phyloP scores from a whole-genome alignment of 2,888 invertebrate species.

The Eudasyphora cyanicolor region DNA sequence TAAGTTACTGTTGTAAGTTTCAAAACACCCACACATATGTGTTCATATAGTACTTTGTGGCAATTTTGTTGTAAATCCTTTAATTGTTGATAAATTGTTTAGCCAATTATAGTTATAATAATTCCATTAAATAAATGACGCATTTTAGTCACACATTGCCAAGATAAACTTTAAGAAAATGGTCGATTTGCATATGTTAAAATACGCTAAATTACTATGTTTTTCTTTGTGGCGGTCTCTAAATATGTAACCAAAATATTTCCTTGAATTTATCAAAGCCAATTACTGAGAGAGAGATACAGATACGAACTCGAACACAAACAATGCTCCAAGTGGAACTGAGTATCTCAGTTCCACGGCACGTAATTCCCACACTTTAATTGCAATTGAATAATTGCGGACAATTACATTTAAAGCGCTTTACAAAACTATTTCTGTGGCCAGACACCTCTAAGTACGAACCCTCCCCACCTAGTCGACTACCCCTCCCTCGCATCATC shows the following conservation, averaged over 20 bases:
- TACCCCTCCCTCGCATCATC: no score
- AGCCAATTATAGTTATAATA: slow-evolving; percentile 33
- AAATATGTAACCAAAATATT: slow-evolving; percentile 26
- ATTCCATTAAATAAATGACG: slow-evolving; percentile 35
- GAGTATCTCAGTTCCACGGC: slow-evolving; percentile 2
- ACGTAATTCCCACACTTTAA: slow-evolving; percentile 61
- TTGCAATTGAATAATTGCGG: slow-evolving; percentile 59
- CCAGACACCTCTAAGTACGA: slow-evolving; percentile 1
- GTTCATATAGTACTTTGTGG: background rate
- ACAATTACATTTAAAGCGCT: slow-evolving; percentile 53
- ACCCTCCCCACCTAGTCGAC: background rate
- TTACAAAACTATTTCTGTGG: slow-evolving; percentile 42
- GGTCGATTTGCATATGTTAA: slow-evolving; percentile 6
- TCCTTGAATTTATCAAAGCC: slow-evolving; percentile 55
- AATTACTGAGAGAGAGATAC: slow-evolving; percentile 32
- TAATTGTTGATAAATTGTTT: slow-evolving; percentile 27
- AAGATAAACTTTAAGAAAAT: slow-evolving; percentile 7
- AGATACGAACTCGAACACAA: background rate
- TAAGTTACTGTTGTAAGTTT: background rate
- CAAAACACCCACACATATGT: background rate
- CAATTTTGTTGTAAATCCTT: slow-evolving; percentile 25
- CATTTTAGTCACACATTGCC: slow-evolving; percentile 32
- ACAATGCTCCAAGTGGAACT: background rate
- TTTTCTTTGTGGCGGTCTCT: background rate
- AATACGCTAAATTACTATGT: background rate